phyloP scores from a whole-genome alignment of 2,113 vertebrate species.

The Takifugu bimaculatus region DNA sequence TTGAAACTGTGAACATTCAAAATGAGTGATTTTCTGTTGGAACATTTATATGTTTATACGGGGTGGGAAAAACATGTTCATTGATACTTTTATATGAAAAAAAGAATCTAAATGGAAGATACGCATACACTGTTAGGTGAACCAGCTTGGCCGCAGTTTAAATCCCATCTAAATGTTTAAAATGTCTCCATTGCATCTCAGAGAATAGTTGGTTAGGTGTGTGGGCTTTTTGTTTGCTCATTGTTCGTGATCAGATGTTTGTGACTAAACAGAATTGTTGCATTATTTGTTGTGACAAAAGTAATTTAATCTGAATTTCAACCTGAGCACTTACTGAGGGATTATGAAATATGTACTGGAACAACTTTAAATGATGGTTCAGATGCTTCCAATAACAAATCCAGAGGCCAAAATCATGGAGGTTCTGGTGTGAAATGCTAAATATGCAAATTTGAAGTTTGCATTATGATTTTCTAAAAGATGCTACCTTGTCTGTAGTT shows the following conservation, averaged over 20 bases:
- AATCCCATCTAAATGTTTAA: conserved; percentile 22
- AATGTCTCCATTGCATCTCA: conserved; percentile 26
- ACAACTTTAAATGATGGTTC: not conserved
- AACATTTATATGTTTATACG: conserved; percentile 79
- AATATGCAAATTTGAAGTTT: conserved; percentile 88
- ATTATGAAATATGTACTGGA: not conserved
- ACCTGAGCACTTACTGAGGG: not conserved
- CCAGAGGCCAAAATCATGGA: conserved; percentile 12
- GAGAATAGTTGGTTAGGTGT: conserved; percentile 37
- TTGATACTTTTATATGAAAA: conserved; percentile 76
- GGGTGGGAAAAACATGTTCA: conserved; percentile 75
- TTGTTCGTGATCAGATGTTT: conserved; percentile 41
- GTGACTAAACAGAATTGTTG: conserved; percentile 45
- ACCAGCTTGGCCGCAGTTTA: conserved; percentile 10
- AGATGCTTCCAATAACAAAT: not conserved
- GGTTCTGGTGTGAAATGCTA: conserved; percentile 81
- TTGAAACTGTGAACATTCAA: conserved; percentile 82
- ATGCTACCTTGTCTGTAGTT: not conserved
- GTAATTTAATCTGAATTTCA: conserved; percentile 39
- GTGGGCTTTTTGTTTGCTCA: conserved; percentile 26
- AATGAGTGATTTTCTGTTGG: conserved; percentile 4
- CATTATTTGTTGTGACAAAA: conserved; percentile 38
- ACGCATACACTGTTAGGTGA: conserved; percentile 73
- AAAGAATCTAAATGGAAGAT: conserved; percentile 80
- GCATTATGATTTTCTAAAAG: conserved; percentile 43